A percentile compares a stretch with the other conserved stretches of the same genome.
Evolutionary conservation across 2,113 vertebrate genomes (phyloP).

Genomic region (Neodon shergylaensis): DNA sequence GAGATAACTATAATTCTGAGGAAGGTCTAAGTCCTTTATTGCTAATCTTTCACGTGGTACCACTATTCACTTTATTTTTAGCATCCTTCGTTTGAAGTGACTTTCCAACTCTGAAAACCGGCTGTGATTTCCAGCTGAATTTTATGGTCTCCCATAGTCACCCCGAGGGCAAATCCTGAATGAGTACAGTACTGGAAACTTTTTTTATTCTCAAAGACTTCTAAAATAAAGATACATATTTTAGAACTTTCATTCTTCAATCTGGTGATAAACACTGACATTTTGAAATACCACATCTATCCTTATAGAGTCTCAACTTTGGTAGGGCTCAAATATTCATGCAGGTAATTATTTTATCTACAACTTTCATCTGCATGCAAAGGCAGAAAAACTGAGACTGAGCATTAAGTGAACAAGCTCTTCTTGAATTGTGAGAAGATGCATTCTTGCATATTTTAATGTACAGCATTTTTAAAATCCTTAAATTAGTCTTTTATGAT

Average conservation of each 20-base stretch:
- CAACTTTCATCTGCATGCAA: not conserved
- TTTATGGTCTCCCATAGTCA: not conserved
- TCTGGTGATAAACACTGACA: not conserved
- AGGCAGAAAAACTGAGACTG: not conserved
- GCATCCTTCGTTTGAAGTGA: constrained; percentile 46
- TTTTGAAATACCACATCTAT: not conserved
- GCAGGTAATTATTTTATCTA: not conserved
- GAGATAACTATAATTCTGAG: constrained; percentile 64
- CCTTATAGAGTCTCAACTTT: not conserved
- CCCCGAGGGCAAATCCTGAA: not conserved
- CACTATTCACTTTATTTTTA: constrained; percentile 70
- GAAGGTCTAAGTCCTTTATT: constrained; percentile 57
- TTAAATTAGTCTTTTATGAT: not conserved
- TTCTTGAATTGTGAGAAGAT: not conserved
- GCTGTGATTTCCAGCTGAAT: not conserved
- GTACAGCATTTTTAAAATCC: not conserved
- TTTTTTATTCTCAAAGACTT: constrained; percentile 9
- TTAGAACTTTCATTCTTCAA: not conserved
- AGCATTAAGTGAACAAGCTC: not conserved
- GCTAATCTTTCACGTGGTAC: constrained; percentile 34
- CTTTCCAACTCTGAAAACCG: constrained; percentile 21
- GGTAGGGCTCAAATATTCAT: not conserved
- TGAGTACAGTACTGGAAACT: not conserved
- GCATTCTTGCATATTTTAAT: not conserved
- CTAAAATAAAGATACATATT: constrained; percentile 37